phyloP scores from a whole-genome alignment of 1,140 invertebrate genomes.

The Trachelipus rathkii region DNA sequence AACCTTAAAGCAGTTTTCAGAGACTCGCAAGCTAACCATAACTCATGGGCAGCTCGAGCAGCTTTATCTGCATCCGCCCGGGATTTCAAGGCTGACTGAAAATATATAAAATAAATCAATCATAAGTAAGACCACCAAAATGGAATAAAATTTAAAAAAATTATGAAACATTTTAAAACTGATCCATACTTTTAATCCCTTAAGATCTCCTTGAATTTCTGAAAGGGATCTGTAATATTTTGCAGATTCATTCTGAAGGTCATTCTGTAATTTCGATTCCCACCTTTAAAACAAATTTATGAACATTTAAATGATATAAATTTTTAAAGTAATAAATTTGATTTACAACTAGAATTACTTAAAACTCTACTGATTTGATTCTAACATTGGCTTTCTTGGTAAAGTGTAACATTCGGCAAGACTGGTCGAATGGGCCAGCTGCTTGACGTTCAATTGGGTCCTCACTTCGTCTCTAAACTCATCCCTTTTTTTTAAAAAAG shows the following conservation, averaged over 20 bases:
- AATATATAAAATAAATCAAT: slow-evolving; percentile 2
- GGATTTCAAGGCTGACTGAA: slow-evolving; percentile 56
- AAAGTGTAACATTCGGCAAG: no score
- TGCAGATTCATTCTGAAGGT: slow-evolving; percentile 63
- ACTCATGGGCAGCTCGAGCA: slow-evolving; percentile 72
- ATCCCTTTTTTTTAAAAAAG: no score
- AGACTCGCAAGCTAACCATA: slow-evolving; percentile 88
- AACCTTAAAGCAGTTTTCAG: slow-evolving; percentile 70
- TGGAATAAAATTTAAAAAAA: not conserved
- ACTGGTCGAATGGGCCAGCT: no score
- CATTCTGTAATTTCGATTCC: slow-evolving; percentile 62
- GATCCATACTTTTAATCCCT: slow-evolving; percentile 76
- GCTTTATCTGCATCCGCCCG: slow-evolving; percentile 73
- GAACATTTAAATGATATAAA: not conserved
- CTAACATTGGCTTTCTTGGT: no score
- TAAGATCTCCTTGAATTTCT: slow-evolving; percentile 62
- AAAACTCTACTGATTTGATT: slow-evolving; percentile 70
- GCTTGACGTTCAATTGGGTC: no score
- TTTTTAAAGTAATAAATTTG: not conserved
- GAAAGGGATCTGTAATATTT: slow-evolving; percentile 73
- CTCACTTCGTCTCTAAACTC: no score
- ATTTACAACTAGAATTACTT: slow-evolving; percentile 48
- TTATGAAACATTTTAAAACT: slow-evolving; percentile 21
- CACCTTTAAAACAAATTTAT: slow-evolving; percentile 52
- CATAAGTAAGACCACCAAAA: no score